Evolutionary conservation across 2,888 invertebrate genomes (phyloP), one percentile per base, ranked within the genome.

Genomic region (Cataglyphis altisquamis): DNA sequence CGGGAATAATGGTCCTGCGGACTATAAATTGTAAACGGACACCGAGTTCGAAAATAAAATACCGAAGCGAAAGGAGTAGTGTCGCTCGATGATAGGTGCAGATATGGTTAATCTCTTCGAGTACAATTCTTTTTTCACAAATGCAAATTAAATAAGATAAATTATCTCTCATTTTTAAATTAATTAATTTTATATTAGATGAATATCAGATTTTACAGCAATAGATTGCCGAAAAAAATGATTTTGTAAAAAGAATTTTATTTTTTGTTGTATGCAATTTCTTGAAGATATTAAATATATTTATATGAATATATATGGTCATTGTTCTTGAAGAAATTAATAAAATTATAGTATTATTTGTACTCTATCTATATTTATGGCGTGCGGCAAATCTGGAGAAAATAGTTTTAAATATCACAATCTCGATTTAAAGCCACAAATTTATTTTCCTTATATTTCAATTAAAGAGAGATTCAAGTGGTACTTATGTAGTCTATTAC

Each of bases 1-100:
- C 36, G 36, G 21, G 12, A 74, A 74, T 73, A 62, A 73, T 63
- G 63, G 48, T 63, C 45, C 5, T 32, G 4, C 32, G 45, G 32
- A 21, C 21, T 48, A 74, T 63, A 63, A 74, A 63, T 21, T 63
- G 18, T 32, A 32, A 10, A 21, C 18, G 12, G 21, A 72, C 57
- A 39, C 18, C 12, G 10, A 63, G 18, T 67, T 29, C 25, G 45
- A 25, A 67, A 75, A 64, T 75, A 75, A 75, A 36, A 75, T 25
- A 36, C 29, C 10, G 18, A 18, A 25, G 12, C 36, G 3, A 60
- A n/a, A 12, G 9, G 3, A 74, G 41, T 63, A 60, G 32, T 21
- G 32, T 9, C 25, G 41, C 62, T 75, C 75, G 25, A 45, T 52
- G 63, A 10, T 74, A 75, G 48, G 36, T 39, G 18, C 39, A 25